Percentiles rank a stretch among this genome's conserved stretches.
Conservation (phyloP, 1,140 invertebrate species). For the Eriosoma lanigerum region DNA sequence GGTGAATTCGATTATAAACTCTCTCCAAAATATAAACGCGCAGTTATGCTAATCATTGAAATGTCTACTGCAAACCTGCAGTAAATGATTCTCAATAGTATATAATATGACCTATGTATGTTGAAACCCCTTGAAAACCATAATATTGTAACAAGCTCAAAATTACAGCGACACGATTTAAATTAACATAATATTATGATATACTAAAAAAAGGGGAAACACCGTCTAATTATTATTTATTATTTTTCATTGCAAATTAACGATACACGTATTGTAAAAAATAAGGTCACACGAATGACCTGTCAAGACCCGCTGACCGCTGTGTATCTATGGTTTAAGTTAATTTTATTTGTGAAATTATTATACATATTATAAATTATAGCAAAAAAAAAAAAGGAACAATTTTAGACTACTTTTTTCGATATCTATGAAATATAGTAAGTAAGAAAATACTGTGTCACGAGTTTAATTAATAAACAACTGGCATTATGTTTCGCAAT, state of each 20-base stretch:
- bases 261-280: neutral
- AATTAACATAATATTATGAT: conserved; percentile 19
- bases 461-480: conserved; percentile 46
- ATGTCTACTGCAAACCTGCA: neutral
- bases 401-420: neutral
- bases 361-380: neutral
- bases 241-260: conserved; percentile 43
- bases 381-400: conserved; percentile 1
- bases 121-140: neutral
- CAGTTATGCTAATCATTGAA: neutral
- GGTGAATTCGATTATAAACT: neutral
- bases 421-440: conserved; percentile 25
- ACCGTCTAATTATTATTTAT: conserved; percentile 42
- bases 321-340: neutral
- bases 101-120: neutral
- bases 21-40: neutral
- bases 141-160: neutral
- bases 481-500: conserved; percentile 13
- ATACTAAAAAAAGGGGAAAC: conserved; percentile 17
- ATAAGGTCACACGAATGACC: conserved; percentile 28
- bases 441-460: conserved; percentile 5
- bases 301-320: neutral
- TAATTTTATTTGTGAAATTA: conserved; percentile 14
- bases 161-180: conserved; percentile 30
- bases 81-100: neutral